Percentiles rank a stretch among this genome's conserved stretches.
These are phyloP conservation scores for Andrena marginata DNA, from an alignment of 2,888 invertebrate species.

Conservation along the genomic window DNA sequence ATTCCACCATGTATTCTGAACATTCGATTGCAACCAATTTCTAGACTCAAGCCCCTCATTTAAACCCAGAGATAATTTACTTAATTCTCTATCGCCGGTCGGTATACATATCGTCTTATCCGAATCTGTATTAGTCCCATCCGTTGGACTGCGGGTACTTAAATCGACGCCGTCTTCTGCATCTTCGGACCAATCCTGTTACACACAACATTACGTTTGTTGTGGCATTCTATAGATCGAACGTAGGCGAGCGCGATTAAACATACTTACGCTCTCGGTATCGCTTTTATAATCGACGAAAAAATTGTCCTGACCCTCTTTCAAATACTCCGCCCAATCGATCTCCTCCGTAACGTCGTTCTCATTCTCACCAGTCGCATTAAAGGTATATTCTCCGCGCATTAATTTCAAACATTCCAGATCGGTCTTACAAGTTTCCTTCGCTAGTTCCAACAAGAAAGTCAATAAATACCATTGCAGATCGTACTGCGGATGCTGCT, in stretches of 20 bases:
- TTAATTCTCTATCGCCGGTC: constrained; percentile 36
- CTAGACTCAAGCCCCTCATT: constrained; percentile 75
- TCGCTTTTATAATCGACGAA: constrained; percentile 80
- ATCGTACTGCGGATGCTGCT: constrained; percentile 84
- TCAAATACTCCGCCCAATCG: constrained; percentile 86
- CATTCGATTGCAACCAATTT: constrained; percentile 79
- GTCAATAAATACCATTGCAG: constrained; percentile 86
- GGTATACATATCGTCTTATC: constrained; percentile 38
- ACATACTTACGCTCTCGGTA: constrained; percentile 78
- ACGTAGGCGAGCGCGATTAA: background rate
- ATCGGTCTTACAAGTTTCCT: constrained; percentile 78
- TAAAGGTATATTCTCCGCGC: constrained; percentile 70
- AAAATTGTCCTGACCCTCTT: constrained; percentile 84
- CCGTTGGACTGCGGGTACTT: constrained; percentile 1
- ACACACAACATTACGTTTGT: constrained; percentile 6
- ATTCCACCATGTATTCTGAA: constrained; percentile 86
- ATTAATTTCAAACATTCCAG: constrained; percentile 71
- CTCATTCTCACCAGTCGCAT: constrained; percentile 67
- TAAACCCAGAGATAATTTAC: constrained; percentile 66
- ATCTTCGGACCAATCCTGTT: constrained; percentile 81
- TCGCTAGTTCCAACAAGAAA: constrained; percentile 84
- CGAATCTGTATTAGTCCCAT: constrained; percentile 8
- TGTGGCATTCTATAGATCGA: background rate
- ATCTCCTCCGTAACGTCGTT: constrained; percentile 83
- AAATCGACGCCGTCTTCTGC: constrained; percentile 57